These are phyloP conservation scores for Phoenicopterus ruber DNA, from an alignment of 2,113 vertebrate genomes.

Conservation along the genomic window DNA sequence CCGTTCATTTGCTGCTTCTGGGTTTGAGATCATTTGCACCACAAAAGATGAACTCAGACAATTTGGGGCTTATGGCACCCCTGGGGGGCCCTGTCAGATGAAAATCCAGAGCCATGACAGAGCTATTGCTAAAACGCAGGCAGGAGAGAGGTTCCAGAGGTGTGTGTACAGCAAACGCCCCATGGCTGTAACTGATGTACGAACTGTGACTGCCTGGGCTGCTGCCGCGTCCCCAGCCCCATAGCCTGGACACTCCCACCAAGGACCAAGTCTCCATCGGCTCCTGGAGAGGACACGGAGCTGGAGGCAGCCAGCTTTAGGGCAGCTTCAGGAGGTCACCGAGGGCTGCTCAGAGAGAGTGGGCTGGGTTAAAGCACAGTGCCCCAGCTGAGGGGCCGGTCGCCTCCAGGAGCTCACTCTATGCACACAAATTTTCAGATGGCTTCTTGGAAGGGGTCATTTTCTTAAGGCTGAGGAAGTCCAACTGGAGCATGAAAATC, in stretches of 20 bases:
- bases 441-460: not conserved
- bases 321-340: not conserved
- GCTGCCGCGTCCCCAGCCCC: accelerated
- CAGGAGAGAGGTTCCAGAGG: not conserved
- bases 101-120: not conserved
- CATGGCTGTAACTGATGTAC: not conserved
- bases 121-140: not conserved
- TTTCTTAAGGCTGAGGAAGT: not conserved
- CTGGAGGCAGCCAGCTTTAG: not conserved
- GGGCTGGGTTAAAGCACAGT: not conserved
- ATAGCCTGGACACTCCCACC: accelerated
- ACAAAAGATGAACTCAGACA: not conserved
- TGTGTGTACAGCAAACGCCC: accelerated
- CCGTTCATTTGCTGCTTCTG: not conserved
- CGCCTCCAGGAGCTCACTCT: accelerated
- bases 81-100: not conserved
- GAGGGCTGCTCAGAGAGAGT: not conserved
- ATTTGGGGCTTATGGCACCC: not conserved
- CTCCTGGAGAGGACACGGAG: not conserved
- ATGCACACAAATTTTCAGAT: not conserved
- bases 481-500: not conserved
- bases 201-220: not conserved
- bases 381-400: not conserved
- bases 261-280: not conserved
- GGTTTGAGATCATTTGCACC: not conserved